Evolutionary conservation across 2,113 vertebrate species (phyloP).

Genomic region (Leucoraja erinaceus): DNA sequence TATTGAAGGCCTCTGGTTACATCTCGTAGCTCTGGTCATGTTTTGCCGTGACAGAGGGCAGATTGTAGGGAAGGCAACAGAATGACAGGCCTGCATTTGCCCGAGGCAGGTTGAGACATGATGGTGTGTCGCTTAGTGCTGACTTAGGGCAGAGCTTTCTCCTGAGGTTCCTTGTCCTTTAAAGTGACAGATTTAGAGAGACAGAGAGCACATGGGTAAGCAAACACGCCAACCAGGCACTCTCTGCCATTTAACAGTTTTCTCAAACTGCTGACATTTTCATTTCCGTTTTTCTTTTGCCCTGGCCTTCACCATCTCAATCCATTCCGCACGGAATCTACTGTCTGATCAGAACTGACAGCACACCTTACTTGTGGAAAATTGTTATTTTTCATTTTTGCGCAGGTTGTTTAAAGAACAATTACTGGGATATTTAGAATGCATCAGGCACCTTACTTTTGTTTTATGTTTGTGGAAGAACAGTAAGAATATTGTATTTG

Average conservation of each 20-base stretch:
- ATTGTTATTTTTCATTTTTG: conserved; percentile 5
- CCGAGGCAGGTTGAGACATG: conserved; percentile 50
- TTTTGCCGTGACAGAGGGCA: conserved; percentile 56
- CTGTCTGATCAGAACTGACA: conserved; percentile 52
- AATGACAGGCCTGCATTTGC: conserved; percentile 58
- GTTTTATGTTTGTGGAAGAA: not conserved
- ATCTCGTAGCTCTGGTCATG: conserved; percentile 46
- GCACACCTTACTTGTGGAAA: conserved; percentile 41
- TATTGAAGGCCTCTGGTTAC: conserved; percentile 46
- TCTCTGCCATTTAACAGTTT: conserved; percentile 80
- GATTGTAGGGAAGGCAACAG: conserved; percentile 52
- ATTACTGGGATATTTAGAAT: not conserved
- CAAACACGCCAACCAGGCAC: conserved; percentile 67
- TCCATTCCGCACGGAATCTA: conserved; percentile 49
- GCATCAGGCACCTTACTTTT: not conserved
- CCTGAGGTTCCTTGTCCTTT: conserved; percentile 69
- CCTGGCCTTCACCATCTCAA: conserved; percentile 59
- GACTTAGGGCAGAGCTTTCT: conserved; percentile 56
- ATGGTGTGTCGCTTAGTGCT: conserved; percentile 48
- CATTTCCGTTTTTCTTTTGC: conserved; percentile 58
- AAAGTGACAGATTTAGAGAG: conserved; percentile 69
- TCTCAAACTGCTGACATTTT: conserved; percentile 73
- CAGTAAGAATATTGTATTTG: not conserved
- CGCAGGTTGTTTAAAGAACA: not conserved
- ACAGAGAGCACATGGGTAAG: conserved; percentile 75